Base-by-base conservation (phyloP, 2,888 invertebrate genomes). In the Tiliacea aurago region DNA sequence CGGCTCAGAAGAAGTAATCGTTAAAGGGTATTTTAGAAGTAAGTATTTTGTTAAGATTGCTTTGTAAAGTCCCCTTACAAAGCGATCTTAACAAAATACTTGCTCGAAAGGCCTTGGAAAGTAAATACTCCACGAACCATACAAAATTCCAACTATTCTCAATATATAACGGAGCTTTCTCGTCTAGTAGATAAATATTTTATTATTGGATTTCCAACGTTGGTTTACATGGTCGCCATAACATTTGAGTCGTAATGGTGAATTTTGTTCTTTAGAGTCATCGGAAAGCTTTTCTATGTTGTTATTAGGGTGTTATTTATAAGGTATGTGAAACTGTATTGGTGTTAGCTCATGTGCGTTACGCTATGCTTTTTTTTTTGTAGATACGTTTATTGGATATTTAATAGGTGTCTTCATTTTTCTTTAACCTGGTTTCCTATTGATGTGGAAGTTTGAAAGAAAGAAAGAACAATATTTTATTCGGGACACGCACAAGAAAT, bases 161-260 rank as follows among this genome's bases (percentile, higher is more conserved):
- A 58, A 63, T 49, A 58, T 49, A 0, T 28, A 15, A 51, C 13
- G 15, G 13, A 67, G 47, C 18, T 59, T 67, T 47, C 23, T 58
- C 62, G 13, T 53, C 10, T 5, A 13, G 13, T 9, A 49, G n/a
- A n/a, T n/a, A n/a, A n/a, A n/a, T n/a, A 15, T 72, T 75, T 84
- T 66, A 62, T 70, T 80, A 80, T 70, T 77, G 49, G 51, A 45
- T 68, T 67, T 41, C 20, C n/a, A 33, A 37, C 47, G 66, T 72
- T 64, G 65, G 53, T 70, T 70, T 55, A 33, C 37, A 20, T 41
- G 20, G 20, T 11, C 23, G 47, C 58, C 37, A 28, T 61, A 70
- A 59, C n/a, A 59, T 71, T 78, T 63, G 51, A 64, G 59, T 63
- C 37, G 47, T 53, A 71, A 58, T 58, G 10, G 49, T 63, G 28